phyloP scores from a whole-genome alignment of 1,140 invertebrate genomes.

The Danaus melanippus region DNA sequence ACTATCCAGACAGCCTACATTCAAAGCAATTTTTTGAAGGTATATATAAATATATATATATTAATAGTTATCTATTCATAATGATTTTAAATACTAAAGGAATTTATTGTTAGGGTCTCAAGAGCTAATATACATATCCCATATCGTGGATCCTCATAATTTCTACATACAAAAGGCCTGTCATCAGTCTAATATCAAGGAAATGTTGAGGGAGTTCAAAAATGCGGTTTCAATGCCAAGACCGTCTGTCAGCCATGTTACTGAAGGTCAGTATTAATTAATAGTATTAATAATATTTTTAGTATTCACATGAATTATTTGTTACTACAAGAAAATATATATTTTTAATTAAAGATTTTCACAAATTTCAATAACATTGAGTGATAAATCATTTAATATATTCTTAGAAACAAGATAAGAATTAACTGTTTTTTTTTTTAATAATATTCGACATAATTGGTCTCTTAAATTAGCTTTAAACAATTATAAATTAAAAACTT shows the following conservation, averaged over 20 bases:
- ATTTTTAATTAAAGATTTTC: too few relatives aligned
- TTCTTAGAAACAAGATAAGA: too few relatives aligned
- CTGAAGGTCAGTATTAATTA: slow-evolving; percentile 31
- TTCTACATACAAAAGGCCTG: slow-evolving; percentile 73
- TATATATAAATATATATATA: slow-evolving; percentile 21
- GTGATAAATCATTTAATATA: too few relatives aligned
- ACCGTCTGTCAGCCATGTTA: slow-evolving; percentile 34
- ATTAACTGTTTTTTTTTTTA: too few relatives aligned
- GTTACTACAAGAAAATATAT: too few relatives aligned
- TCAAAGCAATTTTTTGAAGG: slow-evolving; percentile 44
- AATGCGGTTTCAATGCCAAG: slow-evolving; percentile 38
- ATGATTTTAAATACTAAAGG: background rate
- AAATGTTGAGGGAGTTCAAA: slow-evolving; percentile 58
- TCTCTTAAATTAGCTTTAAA: too few relatives aligned
- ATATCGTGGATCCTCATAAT: slow-evolving; percentile 72
- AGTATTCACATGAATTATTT: too few relatives aligned
- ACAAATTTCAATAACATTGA: too few relatives aligned
- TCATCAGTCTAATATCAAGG: slow-evolving; percentile 37
- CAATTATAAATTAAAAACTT: too few relatives aligned
- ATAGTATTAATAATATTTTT: too few relatives aligned
- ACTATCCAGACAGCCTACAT: slow-evolving; percentile 36
- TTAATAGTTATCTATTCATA: background rate
- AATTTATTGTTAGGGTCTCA: slow-evolving; percentile 37
- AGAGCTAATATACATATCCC: slow-evolving; percentile 69
- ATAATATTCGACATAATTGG: too few relatives aligned